Percentiles rank a stretch among this genome's conserved stretches.
Evolutionary conservation across 2,797 vertebrate genomes (phyloP).

Genomic region (Lepilemur ruficaudatus): DNA sequence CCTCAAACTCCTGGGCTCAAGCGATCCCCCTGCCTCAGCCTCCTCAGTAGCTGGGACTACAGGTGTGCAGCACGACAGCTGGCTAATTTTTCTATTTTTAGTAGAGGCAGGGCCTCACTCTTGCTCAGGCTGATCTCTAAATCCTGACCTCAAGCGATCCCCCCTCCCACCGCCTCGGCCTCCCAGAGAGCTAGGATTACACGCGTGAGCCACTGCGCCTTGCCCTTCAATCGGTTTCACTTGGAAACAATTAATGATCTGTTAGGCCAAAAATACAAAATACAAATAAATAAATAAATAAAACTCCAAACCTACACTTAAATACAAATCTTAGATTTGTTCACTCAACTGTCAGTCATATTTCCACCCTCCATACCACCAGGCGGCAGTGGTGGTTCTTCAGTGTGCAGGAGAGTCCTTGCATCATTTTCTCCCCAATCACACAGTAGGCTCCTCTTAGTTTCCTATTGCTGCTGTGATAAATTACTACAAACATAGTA

Average conservation of each 20-base stretch:
- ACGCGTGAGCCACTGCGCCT: no score
- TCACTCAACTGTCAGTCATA: background rate
- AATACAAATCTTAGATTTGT: background rate
- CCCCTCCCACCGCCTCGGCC: no score
- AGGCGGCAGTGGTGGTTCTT: background rate
- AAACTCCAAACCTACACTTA: background rate
- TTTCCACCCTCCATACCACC: background rate
- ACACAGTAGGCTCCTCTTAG: background rate
- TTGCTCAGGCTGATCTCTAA: no score
- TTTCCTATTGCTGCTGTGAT: background rate
- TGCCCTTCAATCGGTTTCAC: background rate
- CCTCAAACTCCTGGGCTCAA: no score
- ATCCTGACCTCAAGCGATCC: no score
- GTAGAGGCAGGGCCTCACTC: no score
- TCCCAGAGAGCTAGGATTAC: no score
- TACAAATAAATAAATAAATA: background rate
- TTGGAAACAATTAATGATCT: conserved; percentile 6
- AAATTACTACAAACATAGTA: background rate
- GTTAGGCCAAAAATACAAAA: background rate
- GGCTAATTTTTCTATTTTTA: no score
- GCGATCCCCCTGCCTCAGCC: no score
- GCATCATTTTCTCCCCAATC: background rate
- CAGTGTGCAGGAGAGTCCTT: background rate
- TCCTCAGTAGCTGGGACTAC: no score
- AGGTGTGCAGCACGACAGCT: no score